These are phyloP conservation scores for Apis mellifera DNA, from an alignment of 1,140 invertebrate species.

Conservation along the genomic window Amel_HAv3.1 CM009943.2:9484001-9484500, in stretches of 20 bases:
- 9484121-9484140: not conserved
- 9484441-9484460: slow-evolving; percentile 73
- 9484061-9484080: not conserved
- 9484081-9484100: not conserved
- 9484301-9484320: slow-evolving; percentile 80
- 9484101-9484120: not conserved
- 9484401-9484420: slow-evolving; percentile 69
- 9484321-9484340: slow-evolving; percentile 76
- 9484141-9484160: not conserved
- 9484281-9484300: slow-evolving; percentile 74
- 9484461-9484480: slow-evolving; percentile 68
- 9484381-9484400: slow-evolving; percentile 77
- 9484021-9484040: not conserved
- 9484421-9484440: slow-evolving; percentile 55
- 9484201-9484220: slow-evolving; percentile 12
- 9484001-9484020: too few relatives aligned
- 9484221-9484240: not conserved
- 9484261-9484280: slow-evolving; percentile 10
- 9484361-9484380: slow-evolving; percentile 61
- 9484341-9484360: slow-evolving; percentile 76
- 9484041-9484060: not conserved
- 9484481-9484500: slow-evolving; percentile 37
- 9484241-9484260: too few relatives aligned
- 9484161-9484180: not conserved
- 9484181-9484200: not conserved